Percentiles rank a stretch among this genome's conserved stretches.
Evolutionary conservation across 2,113 vertebrate species (phyloP).

Genomic region (Australoheros scitulus): DNA sequence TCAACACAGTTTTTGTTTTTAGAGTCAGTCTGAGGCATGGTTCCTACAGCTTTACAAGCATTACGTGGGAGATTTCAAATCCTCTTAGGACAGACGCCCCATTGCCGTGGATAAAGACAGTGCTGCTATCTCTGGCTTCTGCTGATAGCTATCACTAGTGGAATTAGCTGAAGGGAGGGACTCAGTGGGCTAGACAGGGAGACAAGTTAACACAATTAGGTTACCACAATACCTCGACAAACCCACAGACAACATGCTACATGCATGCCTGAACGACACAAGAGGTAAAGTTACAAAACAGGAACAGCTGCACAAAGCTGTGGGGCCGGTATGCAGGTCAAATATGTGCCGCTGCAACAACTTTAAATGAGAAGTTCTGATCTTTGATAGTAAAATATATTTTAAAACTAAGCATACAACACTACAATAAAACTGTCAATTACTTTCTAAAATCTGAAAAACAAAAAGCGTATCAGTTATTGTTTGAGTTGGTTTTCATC

Average conservation of each 20-base stretch:
- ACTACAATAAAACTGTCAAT: not conserved
- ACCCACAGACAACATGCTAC: slow-evolving; percentile 39
- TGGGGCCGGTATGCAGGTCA: slow-evolving; percentile 17
- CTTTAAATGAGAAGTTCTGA: not conserved
- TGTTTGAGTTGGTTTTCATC: not conserved
- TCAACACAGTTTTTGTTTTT: not conserved
- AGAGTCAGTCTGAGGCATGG: slow-evolving; percentile 3
- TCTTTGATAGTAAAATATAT: not conserved
- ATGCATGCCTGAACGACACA: slow-evolving; percentile 40
- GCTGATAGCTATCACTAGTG: slow-evolving; percentile 35
- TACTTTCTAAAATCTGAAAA: not conserved
- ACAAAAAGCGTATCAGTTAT: not conserved
- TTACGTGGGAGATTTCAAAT: slow-evolving; percentile 61
- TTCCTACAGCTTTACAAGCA: slow-evolving; percentile 32
- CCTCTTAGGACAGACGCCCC: slow-evolving; percentile 61
- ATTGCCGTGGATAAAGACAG: slow-evolving; percentile 44
- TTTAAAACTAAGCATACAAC: not conserved
- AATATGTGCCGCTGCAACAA: not conserved
- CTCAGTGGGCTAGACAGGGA: slow-evolving; percentile 35
- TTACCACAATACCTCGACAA: slow-evolving; percentile 46
- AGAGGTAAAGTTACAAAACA: slow-evolving; percentile 20
- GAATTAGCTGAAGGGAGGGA: slow-evolving; percentile 59
- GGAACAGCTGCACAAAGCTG: slow-evolving; percentile 23
- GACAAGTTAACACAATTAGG: slow-evolving; percentile 62
- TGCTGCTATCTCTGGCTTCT: slow-evolving; percentile 31